Percentiles rank a stretch among this genome's conserved stretches.
Evolutionary conservation across 2,888 invertebrate genomes (phyloP).

Genomic region (Latheticus oryzae): DNA sequence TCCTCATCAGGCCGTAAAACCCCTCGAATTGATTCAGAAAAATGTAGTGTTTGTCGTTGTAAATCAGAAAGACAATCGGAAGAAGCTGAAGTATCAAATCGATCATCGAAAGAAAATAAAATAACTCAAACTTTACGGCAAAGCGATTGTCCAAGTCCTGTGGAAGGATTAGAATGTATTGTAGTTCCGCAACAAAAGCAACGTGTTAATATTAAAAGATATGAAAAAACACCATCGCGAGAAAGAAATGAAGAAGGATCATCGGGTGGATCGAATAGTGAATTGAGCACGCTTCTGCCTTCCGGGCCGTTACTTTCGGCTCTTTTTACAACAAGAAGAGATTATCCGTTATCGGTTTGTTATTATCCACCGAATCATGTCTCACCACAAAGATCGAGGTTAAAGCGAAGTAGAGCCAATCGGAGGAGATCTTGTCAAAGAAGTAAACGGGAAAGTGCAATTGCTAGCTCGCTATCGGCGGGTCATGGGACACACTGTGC

Average conservation of each 20-base stretch:
- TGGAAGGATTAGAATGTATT: constrained; percentile 60
- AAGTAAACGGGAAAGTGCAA: constrained; percentile 59
- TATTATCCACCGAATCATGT: constrained; percentile 52
- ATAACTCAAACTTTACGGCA: constrained; percentile 55
- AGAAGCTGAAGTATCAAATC: constrained; percentile 49
- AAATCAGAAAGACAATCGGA: constrained; percentile 41
- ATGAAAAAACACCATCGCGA: constrained; percentile 17
- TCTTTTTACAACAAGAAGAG: constrained; percentile 72
- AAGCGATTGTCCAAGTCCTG: constrained; percentile 47
- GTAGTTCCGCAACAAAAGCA: constrained; percentile 62
- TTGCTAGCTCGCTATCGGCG: constrained; percentile 64
- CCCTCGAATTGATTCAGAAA: constrained; percentile 61
- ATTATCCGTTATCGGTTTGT: constrained; percentile 67
- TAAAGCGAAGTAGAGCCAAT: constrained; percentile 48
- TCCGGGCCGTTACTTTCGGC: constrained; percentile 71
- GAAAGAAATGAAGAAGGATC: constrained; percentile 63
- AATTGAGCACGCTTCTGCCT: constrained; percentile 74
- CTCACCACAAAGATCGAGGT: constrained; percentile 48
- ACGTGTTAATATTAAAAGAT: constrained; percentile 33
- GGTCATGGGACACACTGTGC: constrained; percentile 75
- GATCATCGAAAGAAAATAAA: constrained; percentile 58
- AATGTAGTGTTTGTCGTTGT: constrained; percentile 57
- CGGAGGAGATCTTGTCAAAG: constrained; percentile 45
- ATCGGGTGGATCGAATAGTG: constrained; percentile 72
- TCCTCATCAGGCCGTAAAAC: constrained; percentile 49